Percentiles rank a stretch among this genome's conserved stretches.
Evolutionary conservation across 1,140 invertebrate species (phyloP).

Genomic region (Ceratitis capitata): DNA sequence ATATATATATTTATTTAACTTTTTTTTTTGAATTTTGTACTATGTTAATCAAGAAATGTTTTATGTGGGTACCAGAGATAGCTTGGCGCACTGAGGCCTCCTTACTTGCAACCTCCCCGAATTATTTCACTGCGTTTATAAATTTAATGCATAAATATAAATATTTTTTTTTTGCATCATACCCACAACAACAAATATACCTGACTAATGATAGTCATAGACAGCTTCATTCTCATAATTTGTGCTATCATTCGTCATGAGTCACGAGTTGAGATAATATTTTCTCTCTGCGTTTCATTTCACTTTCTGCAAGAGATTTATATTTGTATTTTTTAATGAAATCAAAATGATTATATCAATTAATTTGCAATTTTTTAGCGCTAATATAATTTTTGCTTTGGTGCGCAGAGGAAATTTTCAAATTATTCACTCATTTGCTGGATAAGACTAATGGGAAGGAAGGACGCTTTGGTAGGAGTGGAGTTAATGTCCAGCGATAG

Average conservation of each 20-base stretch:
- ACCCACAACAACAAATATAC: not conserved
- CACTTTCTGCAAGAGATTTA: not conserved
- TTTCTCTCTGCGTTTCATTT: not conserved
- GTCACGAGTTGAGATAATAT: not conserved
- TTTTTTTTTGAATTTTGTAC: too few species aligned
- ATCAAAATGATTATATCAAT: slow-evolving; percentile 21
- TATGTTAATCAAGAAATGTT: too few species aligned
- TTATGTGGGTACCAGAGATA: too few species aligned
- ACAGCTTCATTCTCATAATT: not conserved
- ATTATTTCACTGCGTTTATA: too few species aligned
- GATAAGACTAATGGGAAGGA: too few species aligned
- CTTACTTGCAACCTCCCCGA: too few species aligned
- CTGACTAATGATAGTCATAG: not conserved
- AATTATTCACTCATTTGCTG: too few species aligned
- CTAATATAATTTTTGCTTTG: not conserved
- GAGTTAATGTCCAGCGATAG: too few species aligned
- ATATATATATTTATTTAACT: too few species aligned
- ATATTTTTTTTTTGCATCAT: not conserved
- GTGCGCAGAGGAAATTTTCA: too few species aligned
- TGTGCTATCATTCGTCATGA: not conserved
- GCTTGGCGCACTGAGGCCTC: too few species aligned
- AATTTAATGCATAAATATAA: not conserved
- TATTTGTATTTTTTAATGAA: not conserved
- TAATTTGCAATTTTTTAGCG: not conserved
- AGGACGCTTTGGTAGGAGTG: too few species aligned